These are phyloP conservation scores for Sceloporus undulatus DNA, from an alignment of 2,113 vertebrate genomes.

Conservation along the genomic window DNA sequence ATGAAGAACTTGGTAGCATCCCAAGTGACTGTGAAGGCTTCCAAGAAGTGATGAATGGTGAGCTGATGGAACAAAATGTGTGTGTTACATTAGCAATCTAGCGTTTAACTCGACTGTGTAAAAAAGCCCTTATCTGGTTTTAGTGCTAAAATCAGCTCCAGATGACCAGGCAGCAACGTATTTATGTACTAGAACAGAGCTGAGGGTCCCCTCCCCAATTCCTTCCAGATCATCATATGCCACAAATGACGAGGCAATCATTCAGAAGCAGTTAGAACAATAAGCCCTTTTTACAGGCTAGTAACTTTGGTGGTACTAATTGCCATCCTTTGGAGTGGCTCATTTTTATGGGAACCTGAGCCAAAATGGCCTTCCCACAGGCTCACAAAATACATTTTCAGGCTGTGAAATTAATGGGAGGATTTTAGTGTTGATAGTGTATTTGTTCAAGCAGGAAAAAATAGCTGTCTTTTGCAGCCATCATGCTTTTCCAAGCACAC, in stretches of 20 bases:
- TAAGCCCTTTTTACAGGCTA: not conserved
- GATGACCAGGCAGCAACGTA: not conserved
- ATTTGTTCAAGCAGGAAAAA: not conserved
- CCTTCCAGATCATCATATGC: not conserved
- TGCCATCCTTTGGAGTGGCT: not conserved
- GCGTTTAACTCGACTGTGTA: not conserved
- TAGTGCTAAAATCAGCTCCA: not conserved
- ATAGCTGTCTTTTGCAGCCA: not conserved
- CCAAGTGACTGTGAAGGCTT: not conserved
- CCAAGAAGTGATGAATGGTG: conserved; percentile 16
- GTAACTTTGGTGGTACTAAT: not conserved
- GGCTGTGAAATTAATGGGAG: not conserved
- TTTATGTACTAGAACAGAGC: not conserved
- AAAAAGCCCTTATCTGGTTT: conserved; percentile 2
- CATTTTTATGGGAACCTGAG: not conserved
- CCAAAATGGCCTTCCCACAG: not conserved
- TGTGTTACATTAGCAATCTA: not conserved
- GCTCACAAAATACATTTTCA: not conserved
- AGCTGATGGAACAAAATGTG: conserved; percentile 2
- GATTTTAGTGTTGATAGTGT: not conserved
- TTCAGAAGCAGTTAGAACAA: not conserved
- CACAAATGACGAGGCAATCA: not conserved
- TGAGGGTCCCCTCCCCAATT: not conserved
- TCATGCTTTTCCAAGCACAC: not conserved
- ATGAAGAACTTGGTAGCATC: not conserved